A percentile compares a stretch with the other conserved stretches of the same genome.
These are phyloP conservation scores for Lycopodina hypogea DNA, from an alignment of 37 sponge, comb jelly and placozoan species.

Conservation along the genomic window DNA sequence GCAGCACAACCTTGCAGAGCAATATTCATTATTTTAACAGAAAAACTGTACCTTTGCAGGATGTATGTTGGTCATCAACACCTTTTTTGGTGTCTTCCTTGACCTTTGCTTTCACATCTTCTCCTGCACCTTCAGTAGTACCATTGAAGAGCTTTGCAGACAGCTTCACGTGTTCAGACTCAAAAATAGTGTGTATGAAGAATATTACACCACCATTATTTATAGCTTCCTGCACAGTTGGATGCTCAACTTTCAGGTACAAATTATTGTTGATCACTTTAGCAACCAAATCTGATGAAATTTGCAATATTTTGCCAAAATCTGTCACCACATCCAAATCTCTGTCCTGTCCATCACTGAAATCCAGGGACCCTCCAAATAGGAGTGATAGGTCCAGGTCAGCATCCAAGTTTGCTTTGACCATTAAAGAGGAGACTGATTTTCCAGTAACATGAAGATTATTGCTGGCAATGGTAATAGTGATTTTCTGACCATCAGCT, in stretches of 20 bases:
- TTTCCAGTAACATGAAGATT: slow-evolving; percentile 7
- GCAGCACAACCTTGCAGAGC: too few species aligned
- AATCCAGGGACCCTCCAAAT: slow-evolving; percentile 10
- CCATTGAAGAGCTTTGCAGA: background rate
- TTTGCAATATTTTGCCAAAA: slow-evolving; percentile 53
- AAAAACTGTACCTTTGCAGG: background rate
- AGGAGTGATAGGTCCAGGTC: background rate
- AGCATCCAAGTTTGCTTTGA: slow-evolving; percentile 41
- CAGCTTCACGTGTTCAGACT: slow-evolving; percentile 23
- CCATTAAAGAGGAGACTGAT: background rate
- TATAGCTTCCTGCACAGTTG: slow-evolving; percentile 48
- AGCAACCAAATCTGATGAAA: slow-evolving; percentile 24
- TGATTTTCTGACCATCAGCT: slow-evolving; percentile 18
- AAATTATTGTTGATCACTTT: background rate
- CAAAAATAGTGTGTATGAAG: slow-evolving; percentile 50
- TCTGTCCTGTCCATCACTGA: slow-evolving; percentile 38
- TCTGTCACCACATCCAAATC: slow-evolving; percentile 16
- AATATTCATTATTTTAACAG: too few species aligned
- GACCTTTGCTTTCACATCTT: background rate
- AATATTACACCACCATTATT: slow-evolving; percentile 37
- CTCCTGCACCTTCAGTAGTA: background rate
- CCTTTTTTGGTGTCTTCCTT: background rate
- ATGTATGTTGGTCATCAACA: background rate
- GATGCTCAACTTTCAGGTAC: slow-evolving; percentile 45
- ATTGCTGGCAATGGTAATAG: slow-evolving; percentile 4